These are phyloP conservation scores for Enteromius mattozi DNA, from an alignment of 2,797 vertebrate species.

Conservation along the genomic window DNA sequence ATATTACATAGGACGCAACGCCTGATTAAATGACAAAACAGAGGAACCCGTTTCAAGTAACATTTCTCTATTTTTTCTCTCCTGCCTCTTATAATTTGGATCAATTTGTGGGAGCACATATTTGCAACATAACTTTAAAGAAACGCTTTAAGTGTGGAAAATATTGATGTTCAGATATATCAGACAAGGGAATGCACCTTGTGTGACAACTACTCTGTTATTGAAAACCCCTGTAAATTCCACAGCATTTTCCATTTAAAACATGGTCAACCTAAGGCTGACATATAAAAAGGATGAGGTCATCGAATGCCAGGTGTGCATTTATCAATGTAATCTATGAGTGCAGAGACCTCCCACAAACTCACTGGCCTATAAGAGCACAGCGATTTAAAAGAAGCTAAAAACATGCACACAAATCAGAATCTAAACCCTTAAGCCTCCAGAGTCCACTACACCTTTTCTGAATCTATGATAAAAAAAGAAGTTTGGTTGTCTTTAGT, in stretches of 20 bases:
- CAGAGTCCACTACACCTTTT: background rate
- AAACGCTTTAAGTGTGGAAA: background rate
- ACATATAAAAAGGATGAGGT: constrained; percentile 36
- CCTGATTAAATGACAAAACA: background rate
- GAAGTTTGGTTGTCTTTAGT: background rate
- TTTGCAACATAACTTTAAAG: background rate
- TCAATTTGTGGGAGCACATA: background rate
- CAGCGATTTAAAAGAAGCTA: background rate
- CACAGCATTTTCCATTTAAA: constrained; percentile 16
- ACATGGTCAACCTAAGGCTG: constrained; percentile 19
- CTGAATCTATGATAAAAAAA: constrained; percentile 11
- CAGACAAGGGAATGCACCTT: background rate
- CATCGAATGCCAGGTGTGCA: constrained; percentile 33
- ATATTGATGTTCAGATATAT: background rate
- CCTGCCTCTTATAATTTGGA: background rate
- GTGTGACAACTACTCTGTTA: background rate
- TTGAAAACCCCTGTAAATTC: constrained; percentile 26
- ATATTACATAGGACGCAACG: background rate
- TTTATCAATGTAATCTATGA: constrained; percentile 47
- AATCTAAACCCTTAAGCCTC: constrained; percentile 7
- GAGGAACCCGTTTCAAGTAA: background rate
- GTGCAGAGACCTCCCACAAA: constrained; percentile 33
- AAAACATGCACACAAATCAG: constrained; percentile 8
- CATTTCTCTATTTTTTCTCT: background rate
- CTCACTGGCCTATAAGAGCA: constrained; percentile 4